Evolutionary conservation across 2,797 vertebrate species (phyloP), one percentile per base, ranked within the genome.

Genomic region (Podarcis siculus): DNA sequence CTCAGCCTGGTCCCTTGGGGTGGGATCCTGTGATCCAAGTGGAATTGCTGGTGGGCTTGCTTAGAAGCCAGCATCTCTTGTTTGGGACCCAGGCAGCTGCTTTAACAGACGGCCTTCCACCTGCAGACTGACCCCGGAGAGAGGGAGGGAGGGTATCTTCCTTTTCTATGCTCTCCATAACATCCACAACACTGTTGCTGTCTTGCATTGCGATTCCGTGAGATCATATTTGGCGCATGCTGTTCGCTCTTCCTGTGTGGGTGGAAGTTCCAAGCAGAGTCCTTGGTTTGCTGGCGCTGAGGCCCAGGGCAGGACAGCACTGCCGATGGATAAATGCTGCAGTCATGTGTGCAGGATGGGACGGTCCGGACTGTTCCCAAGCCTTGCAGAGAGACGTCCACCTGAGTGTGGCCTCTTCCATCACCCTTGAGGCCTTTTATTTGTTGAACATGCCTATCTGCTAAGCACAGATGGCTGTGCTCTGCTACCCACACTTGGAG

Each of bases 161-260:
- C 0, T 21, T 77, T 55, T n/a, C 15, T 13, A 1, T 13, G 17
- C 15, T 55, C 42, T 17, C 23, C 77, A 5, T 32, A 37, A 79
- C 5, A 3, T 4, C 25, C 10, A 69, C 7, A 69, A 79, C 21
- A 61, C 9, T 23, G 79, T 8, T 17, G 67, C 87, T 89, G 73
- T 86, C 17, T 86, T 2, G 55, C 78, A 76, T 93, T 3, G 45
- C 81, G 84, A 32, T 73, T 25, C 1, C 1, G 2, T 91, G 90
- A 94, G 91, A 72, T 93, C 90, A 89, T 77, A 0, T 77, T 85
- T 91, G 91, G 90, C 89, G 89, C 78, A 1, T 0, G 6, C 69
- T 55, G 45, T 39, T 8, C 69, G 30, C 30, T 87, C 78, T 87
- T 91, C 86, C 85, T 0, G 23, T 7, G 4, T 77, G 12, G 85